Evolutionary conservation across 2,113 vertebrate species (phyloP).

Genomic region (Ursus arctos): DNA sequence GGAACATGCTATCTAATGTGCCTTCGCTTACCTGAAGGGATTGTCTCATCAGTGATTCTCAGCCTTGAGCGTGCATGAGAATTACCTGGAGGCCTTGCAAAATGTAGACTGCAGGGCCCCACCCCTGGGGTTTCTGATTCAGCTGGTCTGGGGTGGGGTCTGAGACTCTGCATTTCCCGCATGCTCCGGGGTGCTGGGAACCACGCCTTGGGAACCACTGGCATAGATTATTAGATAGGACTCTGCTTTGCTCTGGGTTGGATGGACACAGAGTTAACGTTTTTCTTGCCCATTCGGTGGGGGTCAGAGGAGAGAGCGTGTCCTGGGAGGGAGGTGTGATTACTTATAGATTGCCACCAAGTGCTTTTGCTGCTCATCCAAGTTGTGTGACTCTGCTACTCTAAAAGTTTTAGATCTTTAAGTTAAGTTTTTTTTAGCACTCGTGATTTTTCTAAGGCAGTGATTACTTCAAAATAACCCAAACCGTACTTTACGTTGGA

Average conservation of each 20-base stretch:
- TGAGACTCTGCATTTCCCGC: background rate
- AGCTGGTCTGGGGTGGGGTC: background rate
- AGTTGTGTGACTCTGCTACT: background rate
- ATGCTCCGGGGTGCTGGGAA: background rate
- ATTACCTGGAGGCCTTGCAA: background rate
- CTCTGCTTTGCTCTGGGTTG: background rate
- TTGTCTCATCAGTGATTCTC: background rate
- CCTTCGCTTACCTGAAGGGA: background rate
- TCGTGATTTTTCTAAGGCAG: background rate
- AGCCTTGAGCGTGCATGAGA: background rate
- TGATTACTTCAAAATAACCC: background rate
- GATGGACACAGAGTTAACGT: background rate
- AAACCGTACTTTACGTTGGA: background rate
- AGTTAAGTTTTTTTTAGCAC: background rate
- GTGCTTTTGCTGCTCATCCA: too few species aligned
- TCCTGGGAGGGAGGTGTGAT: background rate
- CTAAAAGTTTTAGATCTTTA: background rate
- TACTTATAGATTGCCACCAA: fast-evolving
- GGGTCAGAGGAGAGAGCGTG: background rate
- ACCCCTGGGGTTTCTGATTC: background rate
- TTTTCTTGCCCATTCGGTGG: background rate
- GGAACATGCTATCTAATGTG: background rate
- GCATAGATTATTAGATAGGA: background rate
- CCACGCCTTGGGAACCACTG: background rate
- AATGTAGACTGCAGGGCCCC: too few species aligned